Evolutionary conservation across 2,888 invertebrate species (phyloP).

Genomic region (Caradrina kadenii): DNA sequence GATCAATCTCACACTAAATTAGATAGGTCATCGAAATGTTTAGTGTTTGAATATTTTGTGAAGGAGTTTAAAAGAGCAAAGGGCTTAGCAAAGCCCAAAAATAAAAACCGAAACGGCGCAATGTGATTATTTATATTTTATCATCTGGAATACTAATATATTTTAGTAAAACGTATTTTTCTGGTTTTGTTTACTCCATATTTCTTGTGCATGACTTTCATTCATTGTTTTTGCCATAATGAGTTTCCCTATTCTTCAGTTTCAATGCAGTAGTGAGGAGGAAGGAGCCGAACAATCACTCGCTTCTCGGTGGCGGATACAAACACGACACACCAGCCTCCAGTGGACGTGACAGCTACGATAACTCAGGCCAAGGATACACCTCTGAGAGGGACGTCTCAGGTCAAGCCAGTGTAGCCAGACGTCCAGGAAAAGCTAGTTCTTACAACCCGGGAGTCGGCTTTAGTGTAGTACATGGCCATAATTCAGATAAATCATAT

Average conservation of each 20-base stretch:
- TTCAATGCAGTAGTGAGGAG: constrained; percentile 83
- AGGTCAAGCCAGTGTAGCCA: constrained; percentile 33
- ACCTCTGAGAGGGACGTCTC: constrained; percentile 38
- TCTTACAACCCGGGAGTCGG: constrained; percentile 71
- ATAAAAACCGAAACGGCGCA: no score
- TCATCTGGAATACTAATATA: no score
- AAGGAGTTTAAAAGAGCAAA: no score
- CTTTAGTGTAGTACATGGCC: constrained; percentile 75
- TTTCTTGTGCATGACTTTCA: no score
- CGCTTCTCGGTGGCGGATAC: constrained; percentile 64
- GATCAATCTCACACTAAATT: no score
- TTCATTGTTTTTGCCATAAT: neutral
- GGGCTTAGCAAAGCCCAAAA: no score
- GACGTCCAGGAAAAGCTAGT: constrained; percentile 53
- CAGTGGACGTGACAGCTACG: constrained; percentile 58
- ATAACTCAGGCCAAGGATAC: constrained; percentile 43
- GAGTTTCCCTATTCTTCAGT: constrained; percentile 59
- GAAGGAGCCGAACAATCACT: constrained; percentile 74
- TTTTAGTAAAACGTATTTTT: no score
- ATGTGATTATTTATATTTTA: no score
- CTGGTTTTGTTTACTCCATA: no score
- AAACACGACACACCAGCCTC: constrained; percentile 55
- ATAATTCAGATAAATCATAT: constrained; percentile 40
- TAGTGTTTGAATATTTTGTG: no score
- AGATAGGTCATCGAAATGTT: no score